Percentiles rank a stretch among this genome's conserved stretches.
Evolutionary conservation across 2,888 invertebrate genomes (phyloP).

Genomic region (Rhaphigaster nebulosa): DNA sequence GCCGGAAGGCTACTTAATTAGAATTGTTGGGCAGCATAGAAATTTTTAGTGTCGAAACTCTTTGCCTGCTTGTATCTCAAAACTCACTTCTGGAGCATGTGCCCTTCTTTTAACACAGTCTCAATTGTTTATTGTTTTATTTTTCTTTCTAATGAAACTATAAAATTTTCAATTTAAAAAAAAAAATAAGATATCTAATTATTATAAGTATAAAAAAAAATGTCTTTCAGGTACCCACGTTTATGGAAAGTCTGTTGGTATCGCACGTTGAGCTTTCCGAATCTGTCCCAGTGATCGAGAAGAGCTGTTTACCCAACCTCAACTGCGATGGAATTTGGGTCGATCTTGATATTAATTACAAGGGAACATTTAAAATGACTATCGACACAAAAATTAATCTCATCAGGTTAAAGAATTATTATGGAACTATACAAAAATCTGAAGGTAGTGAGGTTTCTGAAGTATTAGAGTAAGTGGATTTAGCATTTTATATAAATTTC

Average conservation of each 20-base stretch:
- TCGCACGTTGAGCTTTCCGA: slow-evolving; percentile 81
- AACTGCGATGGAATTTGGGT: slow-evolving; percentile 91
- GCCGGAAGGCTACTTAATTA: too few species aligned
- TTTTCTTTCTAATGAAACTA: too few species aligned
- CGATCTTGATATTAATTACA: slow-evolving; percentile 85
- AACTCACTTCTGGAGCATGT: too few species aligned
- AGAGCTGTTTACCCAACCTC: slow-evolving; percentile 76
- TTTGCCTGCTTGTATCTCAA: too few species aligned
- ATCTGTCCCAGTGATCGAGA: slow-evolving; percentile 77
- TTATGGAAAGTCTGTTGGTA: slow-evolving; percentile 86
- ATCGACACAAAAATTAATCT: slow-evolving; percentile 91
- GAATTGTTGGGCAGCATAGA: too few species aligned
- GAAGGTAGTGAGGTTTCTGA: slow-evolving; percentile 43
- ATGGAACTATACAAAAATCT: slow-evolving; percentile 31
- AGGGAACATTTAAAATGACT: slow-evolving; percentile 83
- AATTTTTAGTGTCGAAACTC: too few species aligned
- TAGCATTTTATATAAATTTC: not conserved
- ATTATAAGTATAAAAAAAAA: too few species aligned
- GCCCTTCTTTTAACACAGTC: too few species aligned
- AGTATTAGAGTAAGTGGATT: slow-evolving; percentile 43
- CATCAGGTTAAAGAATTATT: slow-evolving; percentile 71
- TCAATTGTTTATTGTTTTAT: too few species aligned
- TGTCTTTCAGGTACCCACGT: slow-evolving; percentile 79
- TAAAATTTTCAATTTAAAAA: not conserved
- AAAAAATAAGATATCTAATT: too few species aligned